Percentiles rank a stretch among this genome's conserved stretches.
Conservation (phyloP, 2,888 invertebrate species). For the Sminthurinus aureus region DNA sequence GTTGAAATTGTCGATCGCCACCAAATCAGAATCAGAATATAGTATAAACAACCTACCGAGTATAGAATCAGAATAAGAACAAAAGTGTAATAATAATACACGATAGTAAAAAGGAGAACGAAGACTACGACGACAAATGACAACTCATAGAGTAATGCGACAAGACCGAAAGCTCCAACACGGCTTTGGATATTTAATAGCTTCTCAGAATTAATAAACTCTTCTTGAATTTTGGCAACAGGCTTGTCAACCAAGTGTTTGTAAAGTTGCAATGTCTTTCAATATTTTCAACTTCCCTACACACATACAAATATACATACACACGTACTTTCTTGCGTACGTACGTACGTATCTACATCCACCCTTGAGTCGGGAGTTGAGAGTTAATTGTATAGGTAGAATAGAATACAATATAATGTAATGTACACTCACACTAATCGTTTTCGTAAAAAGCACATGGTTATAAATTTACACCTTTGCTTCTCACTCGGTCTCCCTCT, state of each 20-base stretch:
- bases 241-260: slow-evolving; percentile 29
- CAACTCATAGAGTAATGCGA: slow-evolving; percentile 29
- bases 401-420: not conserved
- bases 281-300: slow-evolving; percentile 15
- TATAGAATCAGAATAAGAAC: slow-evolving; percentile 18
- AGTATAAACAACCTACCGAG: not conserved
- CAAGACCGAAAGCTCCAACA: slow-evolving; percentile 34
- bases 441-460: no score
- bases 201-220: slow-evolving; percentile 38
- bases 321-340: not conserved
- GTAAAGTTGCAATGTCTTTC: no score
- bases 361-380: not conserved
- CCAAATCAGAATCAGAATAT: not conserved
- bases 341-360: not conserved
- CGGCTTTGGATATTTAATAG: slow-evolving; percentile 24
- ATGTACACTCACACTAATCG: no score
- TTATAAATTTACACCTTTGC: no score
- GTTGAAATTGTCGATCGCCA: slow-evolving; percentile 18
- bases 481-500: no score
- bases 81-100: slow-evolving; percentile 20
- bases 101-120: not conserved
- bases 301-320: not conserved
- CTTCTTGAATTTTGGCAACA: slow-evolving; percentile 41
- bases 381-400: not conserved
- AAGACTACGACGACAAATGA: slow-evolving; percentile 8